Base-by-base conservation (phyloP, 2,113 vertebrate species). In the Equus quagga region DNA sequence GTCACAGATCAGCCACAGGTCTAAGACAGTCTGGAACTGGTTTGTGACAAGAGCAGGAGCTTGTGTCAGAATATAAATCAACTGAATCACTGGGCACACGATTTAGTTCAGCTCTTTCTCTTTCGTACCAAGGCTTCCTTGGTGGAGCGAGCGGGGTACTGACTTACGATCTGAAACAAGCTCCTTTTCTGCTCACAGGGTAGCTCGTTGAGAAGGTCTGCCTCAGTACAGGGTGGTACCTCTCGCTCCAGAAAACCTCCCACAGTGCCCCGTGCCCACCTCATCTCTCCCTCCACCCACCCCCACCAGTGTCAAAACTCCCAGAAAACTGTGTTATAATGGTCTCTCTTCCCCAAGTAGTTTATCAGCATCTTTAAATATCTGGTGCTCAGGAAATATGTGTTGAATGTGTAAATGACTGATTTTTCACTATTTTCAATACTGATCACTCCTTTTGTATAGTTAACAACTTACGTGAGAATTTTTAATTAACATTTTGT, bases 181-280 rank as follows among this genome's bases (percentile, higher is more conserved):
- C n/a, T 56, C 64, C 31, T 46, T 62, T 24, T 64, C 12, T 26
- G 26, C 2, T n/a, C 17, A 8, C n/a, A 83, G 69, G 8, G 6
- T 31, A 36, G 44, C 36, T 8, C 33, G 69, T 23, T 49, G 12
- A 12, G 72, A 23, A 65, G 49, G 23, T n/a, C n/a, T 49, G 36
- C 60, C 28, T 19, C 11, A 10, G 18, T 41, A 3, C 24, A 26
- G 33, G 26, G 33, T 23, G 36, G 81, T 41, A 17, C 23, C 13
- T 9, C 33, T 44, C 64, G 18, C 44, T 54, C 31, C 12, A 51
- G 88, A 58, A 24, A 13, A 41, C 14, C 73, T 51, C 36, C 12
- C 26, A 0, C 19, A 3, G 10, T 6, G 24, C 41, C 15, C 6
- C 44, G 28, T 9, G 44, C 12, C 84, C 2, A 18, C 51, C 14